Evolutionary conservation across 2,113 vertebrate genomes (phyloP).

Genomic region (Riparia riparia): DNA sequence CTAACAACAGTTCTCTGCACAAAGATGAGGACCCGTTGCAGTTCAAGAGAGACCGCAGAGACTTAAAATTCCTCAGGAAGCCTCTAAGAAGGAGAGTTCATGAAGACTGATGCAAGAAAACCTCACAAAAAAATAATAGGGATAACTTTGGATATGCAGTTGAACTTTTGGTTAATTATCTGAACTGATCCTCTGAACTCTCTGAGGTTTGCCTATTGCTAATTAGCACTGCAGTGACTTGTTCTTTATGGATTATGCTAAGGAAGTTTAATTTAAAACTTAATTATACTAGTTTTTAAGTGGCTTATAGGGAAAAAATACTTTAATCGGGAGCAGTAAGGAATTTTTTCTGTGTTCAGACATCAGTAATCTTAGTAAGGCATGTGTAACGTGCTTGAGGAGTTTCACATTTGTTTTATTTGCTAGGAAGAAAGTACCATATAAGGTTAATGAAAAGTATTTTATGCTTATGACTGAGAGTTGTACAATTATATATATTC

Average conservation of each 20-base stretch:
- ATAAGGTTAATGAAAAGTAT: constrained; percentile 22
- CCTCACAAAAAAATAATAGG: not conserved
- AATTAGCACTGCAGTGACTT: constrained; percentile 71
- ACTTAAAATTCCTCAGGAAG: not conserved
- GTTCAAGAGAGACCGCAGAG: not conserved
- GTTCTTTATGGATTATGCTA: constrained; percentile 69
- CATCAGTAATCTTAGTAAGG: constrained; percentile 22
- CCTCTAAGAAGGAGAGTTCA: not conserved
- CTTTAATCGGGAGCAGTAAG: constrained; percentile 33
- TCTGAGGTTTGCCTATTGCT: constrained; percentile 66
- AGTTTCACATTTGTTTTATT: constrained; percentile 36
- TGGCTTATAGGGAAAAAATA: constrained; percentile 65
- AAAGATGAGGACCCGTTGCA: not conserved
- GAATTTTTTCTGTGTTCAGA: constrained; percentile 40
- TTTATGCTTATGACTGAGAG: not conserved
- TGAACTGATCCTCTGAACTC: constrained; percentile 73
- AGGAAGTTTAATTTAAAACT: constrained; percentile 72
- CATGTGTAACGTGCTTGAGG: not conserved
- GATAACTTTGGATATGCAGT: constrained; percentile 56
- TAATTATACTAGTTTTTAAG: constrained; percentile 74
- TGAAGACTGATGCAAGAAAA: not conserved
- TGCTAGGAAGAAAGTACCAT: constrained; percentile 12
- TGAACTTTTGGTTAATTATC: constrained; percentile 73
- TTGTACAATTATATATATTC: not conserved
- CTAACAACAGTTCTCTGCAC: not conserved